Conservation (phyloP, 1,140 invertebrate species). For the Megalonaias nervosa region DNA sequence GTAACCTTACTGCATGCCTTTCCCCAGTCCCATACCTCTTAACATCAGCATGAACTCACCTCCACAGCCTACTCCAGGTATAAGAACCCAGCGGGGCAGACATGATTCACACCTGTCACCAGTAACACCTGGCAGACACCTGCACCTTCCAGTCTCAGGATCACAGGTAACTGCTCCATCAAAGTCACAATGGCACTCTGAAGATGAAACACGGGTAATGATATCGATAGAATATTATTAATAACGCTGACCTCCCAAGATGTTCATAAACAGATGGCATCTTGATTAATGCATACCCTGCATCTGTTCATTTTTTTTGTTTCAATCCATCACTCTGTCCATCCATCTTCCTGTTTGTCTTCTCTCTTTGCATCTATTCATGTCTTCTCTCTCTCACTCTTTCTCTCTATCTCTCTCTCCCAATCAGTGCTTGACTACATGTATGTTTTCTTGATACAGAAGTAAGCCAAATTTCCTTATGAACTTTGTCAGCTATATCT, state of each 20-base stretch:
- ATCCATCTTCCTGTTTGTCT: too few relatives aligned
- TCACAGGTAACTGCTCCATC: slow-evolving; percentile 74
- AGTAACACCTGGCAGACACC: slow-evolving; percentile 91
- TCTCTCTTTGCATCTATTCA: too few relatives aligned
- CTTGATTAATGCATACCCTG: neutral
- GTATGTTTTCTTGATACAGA: too few relatives aligned
- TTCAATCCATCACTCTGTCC: too few relatives aligned
- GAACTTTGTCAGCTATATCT: too few relatives aligned
- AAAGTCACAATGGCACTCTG: slow-evolving; percentile 67
- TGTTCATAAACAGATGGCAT: neutral
- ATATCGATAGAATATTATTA: neutral
- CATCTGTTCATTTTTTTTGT: too few relatives aligned
- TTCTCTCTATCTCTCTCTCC: too few relatives aligned
- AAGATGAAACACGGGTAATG: slow-evolving; percentile 7
- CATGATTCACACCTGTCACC: slow-evolving; percentile 97
- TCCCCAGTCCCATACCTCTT: neutral
- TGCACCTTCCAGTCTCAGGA: slow-evolving; percentile 75
- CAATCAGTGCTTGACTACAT: too few relatives aligned
- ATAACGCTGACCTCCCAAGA: neutral
- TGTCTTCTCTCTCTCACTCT: too few relatives aligned
- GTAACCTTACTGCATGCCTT: neutral
- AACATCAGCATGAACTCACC: slow-evolving; percentile 50
- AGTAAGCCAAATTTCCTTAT: too few relatives aligned
- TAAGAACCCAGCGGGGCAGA: slow-evolving; percentile 86
- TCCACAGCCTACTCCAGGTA: slow-evolving; percentile 75